phyloP scores from a whole-genome alignment of 37 sponge, comb jelly and placozoan genomes.

The Beroe forskalii region DNA sequence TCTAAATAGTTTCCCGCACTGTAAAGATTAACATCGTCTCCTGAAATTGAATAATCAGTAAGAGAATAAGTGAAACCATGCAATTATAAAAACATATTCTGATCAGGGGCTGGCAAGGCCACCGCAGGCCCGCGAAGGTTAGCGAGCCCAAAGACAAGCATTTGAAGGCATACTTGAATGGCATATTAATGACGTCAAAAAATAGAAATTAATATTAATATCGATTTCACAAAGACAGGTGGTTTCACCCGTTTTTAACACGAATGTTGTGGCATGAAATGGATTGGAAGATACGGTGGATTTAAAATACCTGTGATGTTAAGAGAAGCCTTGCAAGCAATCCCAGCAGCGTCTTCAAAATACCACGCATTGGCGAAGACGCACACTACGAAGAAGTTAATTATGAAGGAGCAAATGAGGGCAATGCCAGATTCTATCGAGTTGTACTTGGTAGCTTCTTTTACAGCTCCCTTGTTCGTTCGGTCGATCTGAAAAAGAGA shows the following conservation, averaged over 20 bases:
- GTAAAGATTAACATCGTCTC: slow-evolving; percentile 66
- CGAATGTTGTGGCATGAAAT: no score
- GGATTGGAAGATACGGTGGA: no score
- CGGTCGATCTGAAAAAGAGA: slow-evolving; percentile 52
- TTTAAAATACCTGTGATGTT: slow-evolving; percentile 43
- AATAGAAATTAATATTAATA: no score
- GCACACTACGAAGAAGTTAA: slow-evolving; percentile 68
- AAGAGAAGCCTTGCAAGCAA: not conserved
- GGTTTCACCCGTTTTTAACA: no score
- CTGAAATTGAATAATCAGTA: slow-evolving; percentile 39
- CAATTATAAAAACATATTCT: no score
- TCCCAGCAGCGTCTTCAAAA: not conserved
- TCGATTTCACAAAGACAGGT: no score
- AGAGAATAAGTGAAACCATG: no score
- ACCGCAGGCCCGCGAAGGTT: not conserved
- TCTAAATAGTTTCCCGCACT: slow-evolving; percentile 23
- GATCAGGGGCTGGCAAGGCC: no score
- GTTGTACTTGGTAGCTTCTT: slow-evolving; percentile 81
- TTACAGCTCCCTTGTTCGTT: slow-evolving; percentile 68
- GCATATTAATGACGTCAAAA: no score
- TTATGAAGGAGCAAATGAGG: slow-evolving; percentile 65
- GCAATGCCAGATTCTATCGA: slow-evolving; percentile 79
- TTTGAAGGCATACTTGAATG: not conserved
- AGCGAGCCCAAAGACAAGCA: not conserved
- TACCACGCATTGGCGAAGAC: slow-evolving; percentile 68